Evolutionary conservation across 2,113 vertebrate species (phyloP), one percentile per base, ranked within the genome.

Genomic region (Alligator mississippiensis): DNA sequence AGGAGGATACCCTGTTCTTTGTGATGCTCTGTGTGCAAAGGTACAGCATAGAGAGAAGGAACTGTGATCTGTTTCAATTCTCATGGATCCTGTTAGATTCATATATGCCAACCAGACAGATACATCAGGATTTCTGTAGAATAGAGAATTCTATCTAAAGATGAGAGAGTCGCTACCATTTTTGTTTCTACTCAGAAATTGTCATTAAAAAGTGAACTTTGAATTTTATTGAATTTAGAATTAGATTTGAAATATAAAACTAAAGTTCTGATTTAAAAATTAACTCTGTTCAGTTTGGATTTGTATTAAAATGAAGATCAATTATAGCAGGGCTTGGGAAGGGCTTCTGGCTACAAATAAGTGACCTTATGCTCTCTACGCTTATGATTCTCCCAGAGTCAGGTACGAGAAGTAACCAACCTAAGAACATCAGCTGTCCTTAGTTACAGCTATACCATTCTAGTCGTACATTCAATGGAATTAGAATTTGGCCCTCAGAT

Each of bases 181-280:
- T 5, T 21, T 75, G 82, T 57, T 75, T 63, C 80, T 68, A 27
- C 5, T 59, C 64, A 80, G 28, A 68, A 68, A 68, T 19, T 19
- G 27, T n/a, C 15, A 68, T 68, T 68, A 68, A 47, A 47, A 47
- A 47, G 47, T 47, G 47, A 47, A 47, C 47, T 47, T 47, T 47
- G 7, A 47, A 47, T 47, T 47, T 47, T 47, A 47, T 47, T 47
- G 7, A 47, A 47, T 47, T 47, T 47, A 47, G 47, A 47, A 47
- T 47, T 47, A 47, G 34, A 47, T 47, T 47, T 47, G 47, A 47
- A 47, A 47, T 47, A 47, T 47, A 47, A 47, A 47, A 47, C 47
- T 9, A 47, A 47, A 47, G 7, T 47, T 87, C 24, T 80, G 78
- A 91, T 94, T 93, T 84, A 89, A 89, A 92, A 92, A 84, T 21